Evolutionary conservation across 2,888 invertebrate genomes (phyloP), one percentile per base, ranked within the genome.

Genomic region (Sarcophaga variegata): DNA sequence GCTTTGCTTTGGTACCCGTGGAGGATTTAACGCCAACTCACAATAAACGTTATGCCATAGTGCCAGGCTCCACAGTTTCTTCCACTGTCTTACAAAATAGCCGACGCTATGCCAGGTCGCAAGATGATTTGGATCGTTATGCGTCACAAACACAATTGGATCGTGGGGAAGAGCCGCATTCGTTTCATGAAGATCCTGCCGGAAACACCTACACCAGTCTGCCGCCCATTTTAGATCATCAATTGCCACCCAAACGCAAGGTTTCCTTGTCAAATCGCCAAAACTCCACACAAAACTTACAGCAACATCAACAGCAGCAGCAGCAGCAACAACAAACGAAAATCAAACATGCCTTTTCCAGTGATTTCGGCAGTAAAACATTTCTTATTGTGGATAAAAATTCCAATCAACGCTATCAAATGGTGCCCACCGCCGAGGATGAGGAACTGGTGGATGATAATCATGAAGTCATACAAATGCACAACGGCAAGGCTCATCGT

Each of bases 371-470:
- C 22, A 93, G 92, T 86, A 93, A 93, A 83, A 91, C 93, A 0
- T 93, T 93, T 63, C 89, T 93, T 2, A 90, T 94, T 84, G 95
- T 95, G 0, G 95, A 95, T 76, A 91, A 95, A 94, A 93, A 93
- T 59, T 93, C 91, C 94, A 94, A 92, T 93, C 91, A 95, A 94
- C 91, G 95, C 93, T 94, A 96, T 94, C 93, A 96, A 93, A 95
- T 96, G 10, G 95, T 96, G 85, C 95, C 95, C 59, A 95, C 95
- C 0, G 95, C 96, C 17, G 96, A 96, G 20, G 95, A 95, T 89
- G 94, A 94, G 84, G 94, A 94, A 82, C 85, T 93, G 47, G 94
- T 94, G 12, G 93, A 93, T 85, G 92, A 93, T 20, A 93, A 93
- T 83, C 94, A 93, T 77, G 94, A 94, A 88, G 92, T 94, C 22